phyloP scores from a whole-genome alignment of 2,797 vertebrate species.

The Hoplostethus atlanticus region DNA sequence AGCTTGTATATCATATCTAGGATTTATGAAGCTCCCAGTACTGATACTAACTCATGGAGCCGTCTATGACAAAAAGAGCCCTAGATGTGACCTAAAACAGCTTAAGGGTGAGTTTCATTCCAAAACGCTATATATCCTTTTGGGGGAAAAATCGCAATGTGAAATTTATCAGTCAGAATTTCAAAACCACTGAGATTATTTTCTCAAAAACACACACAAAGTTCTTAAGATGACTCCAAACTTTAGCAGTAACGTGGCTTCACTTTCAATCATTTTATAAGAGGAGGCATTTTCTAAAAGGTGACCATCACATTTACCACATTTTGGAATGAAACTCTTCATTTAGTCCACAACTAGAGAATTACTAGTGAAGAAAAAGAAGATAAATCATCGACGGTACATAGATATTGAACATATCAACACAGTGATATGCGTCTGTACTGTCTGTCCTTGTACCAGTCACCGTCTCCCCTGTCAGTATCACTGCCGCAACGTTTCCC shows the following conservation, averaged over 20 bases:
- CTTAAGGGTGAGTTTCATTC: neutral
- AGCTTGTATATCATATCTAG: slow-evolving; percentile 57
- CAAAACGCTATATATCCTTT: neutral
- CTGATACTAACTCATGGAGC: slow-evolving; percentile 12
- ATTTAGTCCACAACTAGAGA: neutral
- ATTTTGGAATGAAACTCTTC: no score
- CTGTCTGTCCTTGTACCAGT: no score
- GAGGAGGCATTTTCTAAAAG: neutral
- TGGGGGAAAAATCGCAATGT: neutral
- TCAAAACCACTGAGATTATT: slow-evolving; percentile 3
- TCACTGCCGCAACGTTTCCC: neutral
- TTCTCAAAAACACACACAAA: neutral
- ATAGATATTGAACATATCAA: neutral
- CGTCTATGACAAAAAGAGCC: slow-evolving; percentile 6
- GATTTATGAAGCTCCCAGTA: slow-evolving; percentile 55
- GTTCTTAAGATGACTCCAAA: neutral
- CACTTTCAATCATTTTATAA: no score
- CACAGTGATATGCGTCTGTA: neutral
- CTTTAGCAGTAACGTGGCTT: neutral
- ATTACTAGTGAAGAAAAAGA: neutral
- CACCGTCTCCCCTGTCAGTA: neutral
- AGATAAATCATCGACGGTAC: neutral
- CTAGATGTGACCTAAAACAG: neutral
- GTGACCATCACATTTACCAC: no score
- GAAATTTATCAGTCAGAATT: neutral